These are phyloP conservation scores for Ylistrum balloti DNA, from an alignment of 1,140 invertebrate species.

Conservation along the genomic window DNA sequence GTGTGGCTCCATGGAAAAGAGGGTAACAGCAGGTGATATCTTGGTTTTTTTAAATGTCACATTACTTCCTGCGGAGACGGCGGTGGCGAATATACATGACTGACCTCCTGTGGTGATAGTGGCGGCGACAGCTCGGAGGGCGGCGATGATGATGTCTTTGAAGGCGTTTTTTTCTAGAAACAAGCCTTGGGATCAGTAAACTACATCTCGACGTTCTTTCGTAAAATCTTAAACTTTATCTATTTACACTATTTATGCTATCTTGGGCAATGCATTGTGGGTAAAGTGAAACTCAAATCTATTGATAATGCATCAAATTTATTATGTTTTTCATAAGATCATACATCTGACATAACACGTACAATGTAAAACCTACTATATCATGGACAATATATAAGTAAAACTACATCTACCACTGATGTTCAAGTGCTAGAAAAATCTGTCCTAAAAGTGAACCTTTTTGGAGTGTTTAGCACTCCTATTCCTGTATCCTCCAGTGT, in stretches of 20 bases:
- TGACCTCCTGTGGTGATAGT: neutral
- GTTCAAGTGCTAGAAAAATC: neutral
- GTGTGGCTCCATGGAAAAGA: no score
- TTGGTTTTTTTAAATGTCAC: no score
- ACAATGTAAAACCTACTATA: neutral
- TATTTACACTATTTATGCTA: neutral
- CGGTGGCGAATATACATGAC: neutral
- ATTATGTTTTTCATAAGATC: neutral
- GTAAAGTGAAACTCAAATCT: neutral
- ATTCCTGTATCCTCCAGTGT: neutral
- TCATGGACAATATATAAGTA: neutral
- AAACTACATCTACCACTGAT: neutral
- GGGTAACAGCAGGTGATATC: no score
- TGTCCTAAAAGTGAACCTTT: neutral
- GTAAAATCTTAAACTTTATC: neutral
- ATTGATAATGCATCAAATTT: neutral
- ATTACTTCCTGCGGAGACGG: neutral
- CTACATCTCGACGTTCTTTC: constrained; percentile 31
- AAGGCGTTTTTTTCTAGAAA: constrained; percentile 45
- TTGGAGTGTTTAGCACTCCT: neutral
- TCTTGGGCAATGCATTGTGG: neutral
- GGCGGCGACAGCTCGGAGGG: neutral
- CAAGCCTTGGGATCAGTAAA: neutral
- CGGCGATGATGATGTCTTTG: constrained; percentile 32
- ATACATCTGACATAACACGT: neutral